Conservation (phyloP, 2,888 invertebrate genomes). For the Macrosoma leucophasiata region DNA sequence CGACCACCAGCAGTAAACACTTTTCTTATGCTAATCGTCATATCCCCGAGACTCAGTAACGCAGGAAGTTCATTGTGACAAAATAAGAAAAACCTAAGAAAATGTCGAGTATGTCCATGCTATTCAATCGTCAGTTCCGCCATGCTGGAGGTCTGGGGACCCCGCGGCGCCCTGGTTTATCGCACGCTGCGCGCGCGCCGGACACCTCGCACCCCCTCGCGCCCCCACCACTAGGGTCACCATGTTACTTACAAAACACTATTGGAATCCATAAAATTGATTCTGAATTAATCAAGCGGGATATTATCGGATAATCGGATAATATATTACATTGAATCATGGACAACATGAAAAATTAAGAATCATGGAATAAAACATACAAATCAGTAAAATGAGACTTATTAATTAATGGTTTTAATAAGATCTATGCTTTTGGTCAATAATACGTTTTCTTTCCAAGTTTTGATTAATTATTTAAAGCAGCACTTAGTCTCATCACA, state of each 20-base stretch:
- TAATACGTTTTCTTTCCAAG: too few relatives aligned
- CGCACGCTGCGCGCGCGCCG: slow-evolving; percentile 67
- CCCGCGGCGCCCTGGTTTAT: slow-evolving; percentile 73
- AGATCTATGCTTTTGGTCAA: too few relatives aligned
- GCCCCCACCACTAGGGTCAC: slow-evolving; percentile 14
- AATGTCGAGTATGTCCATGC: slow-evolving; percentile 33
- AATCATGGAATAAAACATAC: background rate
- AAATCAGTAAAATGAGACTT: background rate
- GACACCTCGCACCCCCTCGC: slow-evolving; percentile 52
- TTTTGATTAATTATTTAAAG: too few relatives aligned
- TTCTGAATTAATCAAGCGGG: slow-evolving; percentile 7
- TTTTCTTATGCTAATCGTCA: background rate
- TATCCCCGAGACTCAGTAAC: too few relatives aligned
- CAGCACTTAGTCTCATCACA: too few relatives aligned
- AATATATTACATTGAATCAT: too few relatives aligned
- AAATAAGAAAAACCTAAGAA: too few relatives aligned
- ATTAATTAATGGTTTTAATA: background rate
- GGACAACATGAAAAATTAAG: background rate
- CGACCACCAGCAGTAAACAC: too few relatives aligned
- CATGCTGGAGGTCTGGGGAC: slow-evolving; percentile 63
- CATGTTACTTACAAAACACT: slow-evolving; percentile 20
- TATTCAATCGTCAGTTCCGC: slow-evolving; percentile 29
- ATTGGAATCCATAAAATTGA: slow-evolving; percentile 22
- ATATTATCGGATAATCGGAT: too few relatives aligned
- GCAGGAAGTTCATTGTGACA: too few relatives aligned